phyloP scores from a whole-genome alignment of 2,797 vertebrate genomes.

The Artibeus lituratus region DNA sequence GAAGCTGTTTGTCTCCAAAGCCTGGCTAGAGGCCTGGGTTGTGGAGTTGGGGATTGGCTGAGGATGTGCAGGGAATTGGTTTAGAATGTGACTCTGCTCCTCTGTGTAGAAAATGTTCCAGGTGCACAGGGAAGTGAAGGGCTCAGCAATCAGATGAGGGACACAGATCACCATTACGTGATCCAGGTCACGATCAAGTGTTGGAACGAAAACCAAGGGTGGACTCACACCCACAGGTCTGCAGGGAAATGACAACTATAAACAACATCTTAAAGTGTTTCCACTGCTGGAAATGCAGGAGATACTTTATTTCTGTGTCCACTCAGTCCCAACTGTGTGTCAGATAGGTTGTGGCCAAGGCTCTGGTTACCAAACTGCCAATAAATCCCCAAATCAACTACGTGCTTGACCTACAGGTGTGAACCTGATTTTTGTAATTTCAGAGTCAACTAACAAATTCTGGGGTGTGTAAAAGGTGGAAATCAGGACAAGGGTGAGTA shows the following conservation, averaged over 20 bases:
- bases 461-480: not conserved
- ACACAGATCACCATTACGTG: accelerated
- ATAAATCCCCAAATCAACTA: not conserved
- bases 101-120: not conserved
- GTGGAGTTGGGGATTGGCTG: not conserved
- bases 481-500: not conserved
- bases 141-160: not conserved
- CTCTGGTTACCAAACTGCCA: not conserved
- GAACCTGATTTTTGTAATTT: not conserved
- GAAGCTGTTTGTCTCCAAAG: not conserved
- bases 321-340: not conserved
- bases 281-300: not conserved
- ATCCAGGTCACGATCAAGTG: not conserved
- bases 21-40: not conserved
- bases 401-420: not conserved
- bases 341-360: not conserved
- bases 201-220: not conserved
- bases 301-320: not conserved
- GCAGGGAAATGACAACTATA: not conserved
- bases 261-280: not conserved
- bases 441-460: not conserved
- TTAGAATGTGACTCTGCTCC: accelerated
- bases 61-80: not conserved
- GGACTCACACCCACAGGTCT: accelerated
- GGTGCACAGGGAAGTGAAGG: accelerated